These are phyloP conservation scores for Mycteria americana DNA, from an alignment of 2,797 vertebrate genomes.

Conservation along the genomic window DNA sequence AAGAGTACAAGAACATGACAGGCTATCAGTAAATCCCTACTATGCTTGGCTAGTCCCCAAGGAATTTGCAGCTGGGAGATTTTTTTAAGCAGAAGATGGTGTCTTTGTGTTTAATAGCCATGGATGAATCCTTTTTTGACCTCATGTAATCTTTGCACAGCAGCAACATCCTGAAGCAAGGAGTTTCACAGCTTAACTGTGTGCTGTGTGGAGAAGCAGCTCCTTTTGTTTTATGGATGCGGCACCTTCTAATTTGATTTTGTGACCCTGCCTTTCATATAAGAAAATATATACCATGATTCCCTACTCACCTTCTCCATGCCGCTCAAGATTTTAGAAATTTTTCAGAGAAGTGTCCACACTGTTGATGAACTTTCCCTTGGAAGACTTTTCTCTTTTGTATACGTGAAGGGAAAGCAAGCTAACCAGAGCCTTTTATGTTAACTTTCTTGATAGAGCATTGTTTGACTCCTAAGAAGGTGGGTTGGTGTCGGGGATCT, in stretches of 20 bases:
- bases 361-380: background rate
- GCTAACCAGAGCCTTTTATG: background rate
- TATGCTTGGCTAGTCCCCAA: background rate
- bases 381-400: background rate
- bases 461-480: slow-evolving; percentile 86
- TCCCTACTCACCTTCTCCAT: background rate
- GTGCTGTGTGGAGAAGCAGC: background rate
- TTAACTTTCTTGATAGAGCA: slow-evolving; percentile 77
- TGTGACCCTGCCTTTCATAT: background rate
- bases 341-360: background rate
- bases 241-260: background rate
- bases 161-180: background rate
- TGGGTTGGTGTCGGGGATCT: slow-evolving; percentile 88
- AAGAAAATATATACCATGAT: background rate
- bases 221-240: background rate
- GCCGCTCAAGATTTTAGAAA: background rate
- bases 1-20: background rate
- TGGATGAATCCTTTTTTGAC: background rate
- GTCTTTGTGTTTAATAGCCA: background rate
- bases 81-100: background rate
- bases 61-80: background rate
- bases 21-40: background rate
- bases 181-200: background rate
- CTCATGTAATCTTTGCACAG: background rate
- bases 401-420: background rate